These are phyloP conservation scores for Lates calcarifer DNA, from an alignment of 2,113 vertebrate genomes.

Conservation along the genomic window DNA sequence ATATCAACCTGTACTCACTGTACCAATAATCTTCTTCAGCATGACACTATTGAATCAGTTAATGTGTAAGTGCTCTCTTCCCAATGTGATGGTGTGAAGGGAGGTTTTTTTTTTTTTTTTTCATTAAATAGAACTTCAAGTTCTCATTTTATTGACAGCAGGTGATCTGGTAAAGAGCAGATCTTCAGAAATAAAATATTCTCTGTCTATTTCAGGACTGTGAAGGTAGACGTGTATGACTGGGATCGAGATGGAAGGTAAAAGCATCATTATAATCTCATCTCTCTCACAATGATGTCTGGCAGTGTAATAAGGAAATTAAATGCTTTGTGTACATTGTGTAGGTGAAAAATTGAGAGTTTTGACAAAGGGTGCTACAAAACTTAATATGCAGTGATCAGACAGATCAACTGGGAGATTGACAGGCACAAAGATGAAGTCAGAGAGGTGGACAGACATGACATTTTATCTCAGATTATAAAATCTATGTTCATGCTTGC, in stretches of 20 bases:
- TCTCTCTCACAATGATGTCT: slow-evolving; percentile 11
- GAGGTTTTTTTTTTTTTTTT: background rate
- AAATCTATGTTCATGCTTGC: slow-evolving; percentile 8
- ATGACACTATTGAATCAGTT: slow-evolving; percentile 35
- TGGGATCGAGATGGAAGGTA: slow-evolving; percentile 99
- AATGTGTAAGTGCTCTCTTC: slow-evolving; percentile 44
- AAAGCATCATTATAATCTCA: slow-evolving; percentile 5
- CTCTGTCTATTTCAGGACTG: slow-evolving; percentile 86
- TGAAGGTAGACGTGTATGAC: slow-evolving; percentile 97
- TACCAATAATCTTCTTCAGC: slow-evolving; percentile 10
- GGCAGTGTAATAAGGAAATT: slow-evolving; percentile 19
- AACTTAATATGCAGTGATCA: background rate
- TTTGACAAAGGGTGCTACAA: background rate
- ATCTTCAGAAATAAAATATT: slow-evolving; percentile 1
- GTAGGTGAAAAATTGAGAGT: slow-evolving; percentile 2
- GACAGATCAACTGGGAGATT: background rate
- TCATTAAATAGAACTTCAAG: slow-evolving; percentile 2
- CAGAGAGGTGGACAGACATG: slow-evolving; percentile 2
- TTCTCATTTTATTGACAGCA: slow-evolving; percentile 24
- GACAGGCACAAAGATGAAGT: background rate
- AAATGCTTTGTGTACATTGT: background rate
- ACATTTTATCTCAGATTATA: slow-evolving; percentile 17
- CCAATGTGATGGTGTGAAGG: slow-evolving; percentile 5
- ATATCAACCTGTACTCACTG: slow-evolving; percentile 5
- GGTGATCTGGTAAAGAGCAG: background rate